Evolutionary conservation across 1,140 invertebrate species (phyloP).

Genomic region (Melanaphis sacchari): DNA sequence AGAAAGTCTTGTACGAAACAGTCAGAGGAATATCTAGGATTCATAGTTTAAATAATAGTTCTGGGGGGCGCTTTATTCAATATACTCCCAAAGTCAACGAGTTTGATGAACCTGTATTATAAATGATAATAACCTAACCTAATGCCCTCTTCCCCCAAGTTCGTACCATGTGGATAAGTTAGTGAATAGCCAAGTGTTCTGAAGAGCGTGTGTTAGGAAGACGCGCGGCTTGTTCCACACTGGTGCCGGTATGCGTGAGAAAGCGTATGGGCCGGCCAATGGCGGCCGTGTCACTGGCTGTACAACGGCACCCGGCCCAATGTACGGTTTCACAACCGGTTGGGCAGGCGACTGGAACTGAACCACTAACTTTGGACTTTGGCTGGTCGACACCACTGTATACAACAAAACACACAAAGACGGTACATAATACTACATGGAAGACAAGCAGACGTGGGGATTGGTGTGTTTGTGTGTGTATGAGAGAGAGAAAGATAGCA

Average conservation of each 20-base stretch:
- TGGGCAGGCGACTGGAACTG: slow-evolving; percentile 66
- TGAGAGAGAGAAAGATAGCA: background rate
- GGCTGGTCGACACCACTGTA: slow-evolving; percentile 43
- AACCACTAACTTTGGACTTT: slow-evolving; percentile 37
- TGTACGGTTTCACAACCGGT: slow-evolving; percentile 69
- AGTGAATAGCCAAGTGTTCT: slow-evolving; percentile 83
- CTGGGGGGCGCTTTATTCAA: background rate
- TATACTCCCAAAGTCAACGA: background rate
- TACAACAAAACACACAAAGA: slow-evolving; percentile 45
- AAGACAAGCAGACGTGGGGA: too few relatives aligned
- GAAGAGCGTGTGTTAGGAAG: slow-evolving; percentile 76
- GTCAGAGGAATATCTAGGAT: background rate
- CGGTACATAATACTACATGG: background rate
- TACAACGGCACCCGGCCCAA: slow-evolving; percentile 66
- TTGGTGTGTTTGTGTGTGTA: background rate
- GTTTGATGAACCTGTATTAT: background rate
- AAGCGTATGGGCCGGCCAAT: slow-evolving; percentile 86
- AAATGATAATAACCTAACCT: background rate
- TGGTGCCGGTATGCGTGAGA: slow-evolving; percentile 82
- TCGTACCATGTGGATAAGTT: slow-evolving; percentile 80
- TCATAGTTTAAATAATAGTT: background rate
- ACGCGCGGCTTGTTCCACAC: slow-evolving; percentile 80
- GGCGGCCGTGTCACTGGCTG: slow-evolving; percentile 78
- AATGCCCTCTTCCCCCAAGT: background rate
- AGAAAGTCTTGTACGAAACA: background rate